These are phyloP conservation scores for Urocitellus parryii DNA, from an alignment of 2,113 vertebrate species.

Conservation along the genomic window DNA sequence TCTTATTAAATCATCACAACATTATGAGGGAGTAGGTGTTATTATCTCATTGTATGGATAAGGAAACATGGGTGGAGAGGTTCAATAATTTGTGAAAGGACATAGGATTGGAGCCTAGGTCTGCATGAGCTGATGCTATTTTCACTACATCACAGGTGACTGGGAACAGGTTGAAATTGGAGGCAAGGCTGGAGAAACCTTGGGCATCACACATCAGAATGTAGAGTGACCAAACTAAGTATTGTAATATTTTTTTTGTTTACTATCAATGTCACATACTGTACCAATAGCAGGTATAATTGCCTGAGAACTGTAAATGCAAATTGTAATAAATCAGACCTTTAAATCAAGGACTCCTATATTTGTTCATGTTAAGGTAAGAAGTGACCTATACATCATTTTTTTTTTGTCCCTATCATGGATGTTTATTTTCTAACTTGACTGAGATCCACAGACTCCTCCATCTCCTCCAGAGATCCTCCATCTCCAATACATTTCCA, in stretches of 20 bases:
- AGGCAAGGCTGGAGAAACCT: conserved; percentile 10
- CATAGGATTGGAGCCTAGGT: not conserved
- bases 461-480: no score
- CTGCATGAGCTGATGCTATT: not conserved
- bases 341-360: not conserved
- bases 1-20: not conserved
- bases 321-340: conserved; percentile 5
- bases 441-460: not conserved
- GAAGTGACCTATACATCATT: not conserved
- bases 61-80: not conserved
- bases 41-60: not conserved
- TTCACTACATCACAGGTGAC: not conserved
- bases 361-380: conserved; percentile 18
- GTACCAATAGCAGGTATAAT: not conserved
- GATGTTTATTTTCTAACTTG: not conserved
- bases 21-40: not conserved
- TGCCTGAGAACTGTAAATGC: not conserved
- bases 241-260: not conserved
- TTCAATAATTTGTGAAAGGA: not conserved
- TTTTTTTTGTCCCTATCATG: not conserved
- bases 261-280: not conserved
- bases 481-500: not conserved
- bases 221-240: not conserved
- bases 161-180: not conserved
- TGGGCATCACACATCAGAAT: conserved; percentile 2